A percentile compares a stretch with the other conserved stretches of the same genome.
These are phyloP conservation scores for Schizothorax lantsangensis DNA, from an alignment of 2,797 vertebrate genomes.

Conservation along the genomic window DNA sequence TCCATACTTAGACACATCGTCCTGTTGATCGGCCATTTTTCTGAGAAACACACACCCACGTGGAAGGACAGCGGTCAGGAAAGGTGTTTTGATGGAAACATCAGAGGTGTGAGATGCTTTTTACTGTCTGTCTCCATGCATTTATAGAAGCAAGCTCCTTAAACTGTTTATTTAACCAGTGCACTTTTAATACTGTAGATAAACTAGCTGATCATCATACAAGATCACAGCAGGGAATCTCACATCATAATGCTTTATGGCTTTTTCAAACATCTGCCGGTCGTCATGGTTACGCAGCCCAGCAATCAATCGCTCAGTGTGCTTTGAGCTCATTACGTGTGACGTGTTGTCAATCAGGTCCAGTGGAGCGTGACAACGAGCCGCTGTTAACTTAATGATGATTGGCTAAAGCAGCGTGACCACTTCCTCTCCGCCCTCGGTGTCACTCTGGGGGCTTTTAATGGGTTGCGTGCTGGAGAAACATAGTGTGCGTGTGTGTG, in stretches of 20 bases:
- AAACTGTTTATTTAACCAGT: neutral
- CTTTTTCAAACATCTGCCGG: conserved; percentile 59
- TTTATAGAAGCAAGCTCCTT: neutral
- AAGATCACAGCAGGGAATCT: conserved; percentile 1
- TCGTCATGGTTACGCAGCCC: conserved; percentile 75
- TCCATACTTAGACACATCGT: conserved; percentile 4
- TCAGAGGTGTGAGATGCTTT: conserved; percentile 17
- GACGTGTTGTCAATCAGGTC: conserved; percentile 70
- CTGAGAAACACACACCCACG: conserved; percentile 5
- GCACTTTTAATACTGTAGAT: neutral
- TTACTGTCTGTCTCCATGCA: neutral
- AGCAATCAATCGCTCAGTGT: conserved; percentile 70
- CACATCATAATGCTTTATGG: neutral
- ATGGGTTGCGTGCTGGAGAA: conserved; percentile 18
- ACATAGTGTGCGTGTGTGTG: neutral
- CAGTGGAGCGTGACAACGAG: conserved; percentile 71
- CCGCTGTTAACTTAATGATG: conserved; percentile 65
- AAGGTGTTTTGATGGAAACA: conserved; percentile 42
- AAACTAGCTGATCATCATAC: neutral
- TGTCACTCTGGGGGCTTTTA: neutral
- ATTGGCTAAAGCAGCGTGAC: conserved; percentile 30
- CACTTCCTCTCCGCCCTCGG: neutral
- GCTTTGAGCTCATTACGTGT: conserved; percentile 61
- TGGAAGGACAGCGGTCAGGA: conserved; percentile 7
- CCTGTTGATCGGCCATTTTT: neutral